Base-by-base conservation (phyloP, 2,888 invertebrate genomes). In the Drosophila vallismaia region DNA sequence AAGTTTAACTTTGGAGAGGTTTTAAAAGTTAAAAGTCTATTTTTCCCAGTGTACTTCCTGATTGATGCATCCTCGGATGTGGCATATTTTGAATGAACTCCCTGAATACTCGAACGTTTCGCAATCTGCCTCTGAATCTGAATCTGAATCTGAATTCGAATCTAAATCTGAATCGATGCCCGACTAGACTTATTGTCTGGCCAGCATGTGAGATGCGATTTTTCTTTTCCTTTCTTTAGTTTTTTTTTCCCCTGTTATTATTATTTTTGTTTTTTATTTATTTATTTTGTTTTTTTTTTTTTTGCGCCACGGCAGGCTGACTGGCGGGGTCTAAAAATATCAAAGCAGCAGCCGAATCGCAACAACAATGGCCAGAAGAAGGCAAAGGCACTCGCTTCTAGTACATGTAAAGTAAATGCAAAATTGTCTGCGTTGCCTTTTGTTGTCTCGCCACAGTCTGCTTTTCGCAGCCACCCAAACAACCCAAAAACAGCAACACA, bases 361-460 rank as follows among this genome's bases (percentile, higher is more conserved):
- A 50, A 42, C 42, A 42, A 50, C 40, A 50, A 40, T 28, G 40
- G 40, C 40, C n/a, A 19, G 24, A 10, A 10, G 44, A 24, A 24
- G 44, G 40, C 14, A 3, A 10, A 49, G 49, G 33, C 31, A 53
- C 42, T 45, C 33, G 49, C 29, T 36, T 45, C 26, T 33, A 45
- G 66, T 45, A 42, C 63, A 71, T 79, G 75, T 69, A 72, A 63
- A 71, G 70, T 77, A 87, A 79, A 74, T 80, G 88, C 83, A 79
- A 79, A 42, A 14, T 71, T 74, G 88, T 83, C 83, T 81, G 88
- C 74, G 72, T 75, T 62, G 86, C 58, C 74, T 87, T 86, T 86
- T 86, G 86, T 88, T 88, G 86, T 88, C 87, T 86, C 88, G 87
- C 80, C 71, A 76, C 78, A 81, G 88, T 87, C 88, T 88, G 83